Evolutionary conservation across 2,888 invertebrate genomes (phyloP), one percentile per base, ranked within the genome.

Genomic region (Zonitis immaculata): DNA sequence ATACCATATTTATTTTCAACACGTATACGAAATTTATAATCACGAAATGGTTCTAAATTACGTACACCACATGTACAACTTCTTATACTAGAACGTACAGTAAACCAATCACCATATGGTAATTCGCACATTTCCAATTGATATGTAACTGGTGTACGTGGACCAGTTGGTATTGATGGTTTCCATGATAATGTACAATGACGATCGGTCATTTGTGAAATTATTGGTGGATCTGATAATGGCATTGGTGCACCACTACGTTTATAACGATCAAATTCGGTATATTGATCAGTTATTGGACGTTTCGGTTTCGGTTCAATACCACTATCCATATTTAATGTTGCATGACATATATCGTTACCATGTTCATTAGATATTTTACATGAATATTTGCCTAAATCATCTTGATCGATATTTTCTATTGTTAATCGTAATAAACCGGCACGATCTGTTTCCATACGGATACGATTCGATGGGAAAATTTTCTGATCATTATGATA

Each of bases 1-100:
- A 95, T 86, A 42, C 98, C 98, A 73, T 90, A 94, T 73, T 93
- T 91, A 78, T 98, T 99, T 74, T 97, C 96, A 2, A 98, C 98
- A 30, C 96, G 83, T 32, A 98, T 86, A 55, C 99, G 83, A 81
- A 97, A 95, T 74, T 90, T 89, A 78, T 99, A 99, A 77, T 97
- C 96, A 59, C 90, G 83, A 79, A 92, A 91, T 1, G 97, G 95
- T 69, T 92, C 89, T 59, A 98, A 78, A 74, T 93, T 91, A 59
- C 89, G 82, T 54, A 96, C 88, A 71, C 95, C 94, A 75, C 92
- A 94, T 28, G 86, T 88, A 73, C 93, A 93, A 59, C 91, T 91
- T 56, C 94, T 85, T 11, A 95, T 85, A 3, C 91, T 91, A 1
- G 88, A 85, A 61, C 89, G 82, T 0, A 91, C 88, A 0, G 91